phyloP scores from a whole-genome alignment of 2,113 vertebrate genomes.

The Galbula dea region DNA sequence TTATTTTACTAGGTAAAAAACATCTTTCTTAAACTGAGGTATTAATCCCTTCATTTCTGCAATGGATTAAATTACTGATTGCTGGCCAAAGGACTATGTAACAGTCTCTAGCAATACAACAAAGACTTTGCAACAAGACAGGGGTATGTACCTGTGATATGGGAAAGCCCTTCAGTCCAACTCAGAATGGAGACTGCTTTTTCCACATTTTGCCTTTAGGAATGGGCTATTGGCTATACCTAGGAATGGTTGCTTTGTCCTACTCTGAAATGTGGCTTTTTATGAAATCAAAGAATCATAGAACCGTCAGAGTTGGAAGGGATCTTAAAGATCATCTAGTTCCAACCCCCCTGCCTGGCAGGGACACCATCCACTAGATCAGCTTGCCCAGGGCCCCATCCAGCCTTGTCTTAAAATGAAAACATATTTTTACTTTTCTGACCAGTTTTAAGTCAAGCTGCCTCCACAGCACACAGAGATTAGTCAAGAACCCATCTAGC shows the following conservation, averaged over 20 bases:
- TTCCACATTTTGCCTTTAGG: neutral
- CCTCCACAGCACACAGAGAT: neutral
- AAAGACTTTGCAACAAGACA: neutral
- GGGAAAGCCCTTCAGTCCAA: neutral
- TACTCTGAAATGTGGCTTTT: neutral
- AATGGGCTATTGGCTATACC: neutral
- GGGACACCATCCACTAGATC: too few species aligned
- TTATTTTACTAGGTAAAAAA: neutral
- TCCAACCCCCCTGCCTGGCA: too few species aligned
- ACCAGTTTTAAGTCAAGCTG: neutral
- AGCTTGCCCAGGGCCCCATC: too few species aligned
- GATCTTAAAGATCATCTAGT: too few species aligned
- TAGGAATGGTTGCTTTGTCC: neutral
- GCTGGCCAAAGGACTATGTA: neutral
- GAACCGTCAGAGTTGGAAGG: too few species aligned
- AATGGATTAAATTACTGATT: neutral
- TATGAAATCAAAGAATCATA: too few species aligned
- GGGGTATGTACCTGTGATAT: neutral
- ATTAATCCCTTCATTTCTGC: accelerated
- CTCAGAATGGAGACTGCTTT: neutral
- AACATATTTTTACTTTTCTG: neutral
- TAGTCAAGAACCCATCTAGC: neutral
- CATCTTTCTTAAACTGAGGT: neutral
- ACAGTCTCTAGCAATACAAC: neutral
- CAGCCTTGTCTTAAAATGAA: too few species aligned